A percentile compares a stretch with the other conserved stretches of the same genome.
phyloP scores from a whole-genome alignment of 1,140 invertebrate genomes.

The Drosophila azteca region DNA sequence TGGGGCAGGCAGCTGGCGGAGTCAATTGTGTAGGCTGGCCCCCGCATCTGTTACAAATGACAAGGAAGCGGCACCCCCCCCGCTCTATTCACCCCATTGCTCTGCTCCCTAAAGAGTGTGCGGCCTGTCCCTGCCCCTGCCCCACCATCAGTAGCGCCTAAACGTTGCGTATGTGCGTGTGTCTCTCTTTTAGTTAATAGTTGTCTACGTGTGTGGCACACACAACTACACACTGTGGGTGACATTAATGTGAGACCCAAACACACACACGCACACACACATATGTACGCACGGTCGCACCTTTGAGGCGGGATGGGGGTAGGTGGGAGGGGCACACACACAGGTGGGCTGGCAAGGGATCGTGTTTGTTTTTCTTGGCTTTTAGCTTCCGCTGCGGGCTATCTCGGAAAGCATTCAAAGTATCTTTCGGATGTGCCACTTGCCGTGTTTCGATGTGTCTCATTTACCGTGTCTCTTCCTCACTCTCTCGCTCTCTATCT shows the following conservation, averaged over 20 bases:
- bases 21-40: slow-evolving; percentile 71
- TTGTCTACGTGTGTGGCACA: slow-evolving; percentile 75
- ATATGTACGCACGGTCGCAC: neutral
- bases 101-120: slow-evolving; percentile 39
- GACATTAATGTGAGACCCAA: slow-evolving; percentile 45
- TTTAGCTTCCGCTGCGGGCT: slow-evolving; percentile 68
- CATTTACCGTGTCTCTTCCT: neutral
- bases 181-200: slow-evolving; percentile 74
- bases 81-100: neutral
- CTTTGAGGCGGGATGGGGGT: neutral
- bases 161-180: slow-evolving; percentile 43
- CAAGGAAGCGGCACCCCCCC: slow-evolving; percentile 12
- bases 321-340: neutral
- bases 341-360: slow-evolving; percentile 30
- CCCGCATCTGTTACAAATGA: slow-evolving; percentile 82
- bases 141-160: slow-evolving; percentile 41
- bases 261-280: neutral
- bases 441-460: slow-evolving; percentile 39
- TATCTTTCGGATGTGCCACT: slow-evolving; percentile 78
- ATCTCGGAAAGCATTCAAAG: slow-evolving; percentile 71
- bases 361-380: slow-evolving; percentile 71
- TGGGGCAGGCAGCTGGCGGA: slow-evolving; percentile 10
- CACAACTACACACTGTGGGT: neutral
- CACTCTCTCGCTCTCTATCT: neutral
- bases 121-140: neutral